Evolutionary conservation across 1,140 invertebrate genomes (phyloP).

Genomic region (Drosophila equinoxialis): DNA sequence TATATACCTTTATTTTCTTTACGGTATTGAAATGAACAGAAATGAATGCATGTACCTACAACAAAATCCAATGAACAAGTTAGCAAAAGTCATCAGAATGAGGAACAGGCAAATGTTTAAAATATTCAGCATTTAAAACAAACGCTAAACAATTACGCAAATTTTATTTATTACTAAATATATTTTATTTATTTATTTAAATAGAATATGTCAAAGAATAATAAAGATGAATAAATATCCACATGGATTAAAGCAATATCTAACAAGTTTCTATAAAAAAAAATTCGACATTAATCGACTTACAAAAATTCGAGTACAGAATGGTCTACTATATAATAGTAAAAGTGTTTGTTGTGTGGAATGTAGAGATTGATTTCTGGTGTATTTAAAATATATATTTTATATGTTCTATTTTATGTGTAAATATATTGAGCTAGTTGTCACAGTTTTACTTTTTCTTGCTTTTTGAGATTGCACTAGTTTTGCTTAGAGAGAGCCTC

Average conservation of each 20-base stretch:
- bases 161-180: slow-evolving; percentile 79
- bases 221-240: slow-evolving; percentile 47
- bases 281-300: slow-evolving; percentile 37
- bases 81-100: neutral
- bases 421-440: slow-evolving; percentile 55
- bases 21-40: slow-evolving; percentile 50
- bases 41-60: slow-evolving; percentile 55
- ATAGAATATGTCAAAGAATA: slow-evolving; percentile 81
- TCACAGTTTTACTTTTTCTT: slow-evolving; percentile 48
- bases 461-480: slow-evolving; percentile 37
- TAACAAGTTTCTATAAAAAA: slow-evolving; percentile 35
- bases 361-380: slow-evolving; percentile 38
- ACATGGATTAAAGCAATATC: slow-evolving; percentile 62
- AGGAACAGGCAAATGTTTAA: slow-evolving; percentile 32
- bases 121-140: slow-evolving; percentile 53
- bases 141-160: slow-evolving; percentile 67
- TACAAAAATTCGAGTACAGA: neutral
- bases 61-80: slow-evolving; percentile 16
- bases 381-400: slow-evolving; percentile 33
- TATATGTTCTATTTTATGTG: slow-evolving; percentile 6
- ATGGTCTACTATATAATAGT: neutral
- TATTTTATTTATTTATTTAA: slow-evolving; percentile 82
- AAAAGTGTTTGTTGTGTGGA: slow-evolving; percentile 32
- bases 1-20: slow-evolving; percentile 38
- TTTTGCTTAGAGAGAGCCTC: slow-evolving; percentile 66